These are phyloP conservation scores for Pemphigus obesinymphae DNA, from an alignment of 1,140 invertebrate genomes.

Conservation along the genomic window DNA sequence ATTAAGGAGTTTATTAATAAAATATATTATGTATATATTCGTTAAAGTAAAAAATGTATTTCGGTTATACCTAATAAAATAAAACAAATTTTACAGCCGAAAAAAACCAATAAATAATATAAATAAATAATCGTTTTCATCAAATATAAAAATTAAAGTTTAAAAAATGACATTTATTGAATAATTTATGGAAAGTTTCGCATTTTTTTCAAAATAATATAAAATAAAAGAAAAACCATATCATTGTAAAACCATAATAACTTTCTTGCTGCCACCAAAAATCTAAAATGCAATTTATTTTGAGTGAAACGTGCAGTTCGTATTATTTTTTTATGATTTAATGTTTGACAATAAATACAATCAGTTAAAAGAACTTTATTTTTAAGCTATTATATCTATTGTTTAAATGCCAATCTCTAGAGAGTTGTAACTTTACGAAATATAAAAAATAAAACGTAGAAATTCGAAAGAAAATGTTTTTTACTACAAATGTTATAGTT, in stretches of 20 bases:
- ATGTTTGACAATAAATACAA: not conserved
- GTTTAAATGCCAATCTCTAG: not conserved
- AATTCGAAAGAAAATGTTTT: not conserved
- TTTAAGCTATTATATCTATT: not conserved
- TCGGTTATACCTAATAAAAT: no score
- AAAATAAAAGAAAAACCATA: not conserved
- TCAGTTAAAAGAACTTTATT: not conserved
- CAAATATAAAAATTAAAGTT: no score
- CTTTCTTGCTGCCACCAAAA: not conserved
- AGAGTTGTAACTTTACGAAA: not conserved
- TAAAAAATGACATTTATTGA: no score
- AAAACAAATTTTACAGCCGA: no score
- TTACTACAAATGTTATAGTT: not conserved
- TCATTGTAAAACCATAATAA: not conserved
- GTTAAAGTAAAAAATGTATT: no score
- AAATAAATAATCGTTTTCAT: no score
- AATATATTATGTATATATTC: no score
- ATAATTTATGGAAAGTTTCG: no score
- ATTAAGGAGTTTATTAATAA: no score
- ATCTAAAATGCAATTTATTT: not conserved
- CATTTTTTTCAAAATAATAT: no score
- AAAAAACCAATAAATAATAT: no score
- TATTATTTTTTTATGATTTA: not conserved
- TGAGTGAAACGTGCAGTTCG: not conserved
- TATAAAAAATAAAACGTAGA: no score